These are phyloP conservation scores for Catostomus latipinnis DNA, from an alignment of 2,797 vertebrate species.

Conservation along the genomic window DNA sequence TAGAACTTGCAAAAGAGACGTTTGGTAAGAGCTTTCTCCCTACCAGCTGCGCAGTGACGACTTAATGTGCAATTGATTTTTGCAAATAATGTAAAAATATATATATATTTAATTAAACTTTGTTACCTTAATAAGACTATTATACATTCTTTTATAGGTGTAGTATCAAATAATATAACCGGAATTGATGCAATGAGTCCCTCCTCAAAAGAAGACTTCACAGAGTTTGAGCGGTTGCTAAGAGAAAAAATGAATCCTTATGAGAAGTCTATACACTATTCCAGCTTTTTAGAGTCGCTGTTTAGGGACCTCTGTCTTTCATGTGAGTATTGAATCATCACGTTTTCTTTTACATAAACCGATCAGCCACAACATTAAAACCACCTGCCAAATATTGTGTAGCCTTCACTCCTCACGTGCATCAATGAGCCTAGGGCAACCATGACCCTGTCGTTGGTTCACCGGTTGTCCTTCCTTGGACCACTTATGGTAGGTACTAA, in stretches of 20 bases:
- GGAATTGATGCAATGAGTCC: constrained; percentile 90
- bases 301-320: constrained; percentile 87
- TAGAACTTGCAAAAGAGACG: constrained; percentile 86
- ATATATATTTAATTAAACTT: too few relatives aligned
- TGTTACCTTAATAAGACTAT: too few relatives aligned
- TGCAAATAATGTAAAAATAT: too few relatives aligned
- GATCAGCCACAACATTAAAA: too few relatives aligned
- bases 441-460: too few relatives aligned
- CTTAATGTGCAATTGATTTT: too few relatives aligned
- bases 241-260: constrained; percentile 88
- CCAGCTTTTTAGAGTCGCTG: constrained; percentile 84
- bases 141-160: constrained; percentile 55
- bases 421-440: too few relatives aligned
- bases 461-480: too few relatives aligned
- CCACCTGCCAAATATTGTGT: too few relatives aligned
- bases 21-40: constrained; percentile 77
- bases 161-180: constrained; percentile 77
- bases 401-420: too few relatives aligned
- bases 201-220: constrained; percentile 88
- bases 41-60: not conserved
- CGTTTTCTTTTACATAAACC: too few relatives aligned
- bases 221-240: constrained; percentile 85
- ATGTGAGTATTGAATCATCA: constrained; percentile 59
- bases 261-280: constrained; percentile 86
- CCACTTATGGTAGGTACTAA: too few relatives aligned